Evolutionary conservation across 1,140 invertebrate genomes (phyloP), one percentile per base, ranked within the genome.

Genomic region (Drosophila mauritiana): DNA sequence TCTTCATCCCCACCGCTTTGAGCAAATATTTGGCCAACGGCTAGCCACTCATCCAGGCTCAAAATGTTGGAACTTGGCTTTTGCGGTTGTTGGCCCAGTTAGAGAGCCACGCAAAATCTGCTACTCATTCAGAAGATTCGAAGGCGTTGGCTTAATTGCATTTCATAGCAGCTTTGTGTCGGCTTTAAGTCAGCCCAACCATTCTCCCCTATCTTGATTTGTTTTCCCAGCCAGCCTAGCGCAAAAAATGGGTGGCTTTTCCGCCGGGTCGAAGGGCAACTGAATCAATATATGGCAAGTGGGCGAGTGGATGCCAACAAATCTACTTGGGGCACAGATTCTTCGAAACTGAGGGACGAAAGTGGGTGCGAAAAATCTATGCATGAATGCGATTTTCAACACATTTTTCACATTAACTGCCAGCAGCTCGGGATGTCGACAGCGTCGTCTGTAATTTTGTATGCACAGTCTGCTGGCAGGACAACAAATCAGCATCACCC

Each of bases 401-500:
- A 89, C 84, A 89, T 88, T 88, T 88, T 80, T 88, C 79, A 88
- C 84, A 88, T 88, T 88, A 88, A 88, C 83, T 89, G 79, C 75
- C 67, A 70, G 36, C 67, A 55, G 67, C 51, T 39, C 17, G 36
- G 53, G 39, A 43, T 52, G 48, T 77, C 54, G 68, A 65, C 48
- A 51, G 48, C 48, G 48, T 51, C 57, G 78, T 88, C 78, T 72
- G 84, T 86, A 83, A 88, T 89, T 89, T 88, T 88, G 84, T 88
- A 89, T 89, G 80, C 84, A 88, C 79, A 88, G 79, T 81, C 69
- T 64, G 81, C 54, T 77, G 80, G 67, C 81, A 86, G 78, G 72
- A 86, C 83, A 86, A 86, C 83, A 86, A 86, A 86, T 86, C 83
- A 88, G 82, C 77, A 51, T 48, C 43, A 43, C 64, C 43, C 13